Base-by-base conservation (phyloP, 2,888 invertebrate species). In the Drosophila quinaria region DNA sequence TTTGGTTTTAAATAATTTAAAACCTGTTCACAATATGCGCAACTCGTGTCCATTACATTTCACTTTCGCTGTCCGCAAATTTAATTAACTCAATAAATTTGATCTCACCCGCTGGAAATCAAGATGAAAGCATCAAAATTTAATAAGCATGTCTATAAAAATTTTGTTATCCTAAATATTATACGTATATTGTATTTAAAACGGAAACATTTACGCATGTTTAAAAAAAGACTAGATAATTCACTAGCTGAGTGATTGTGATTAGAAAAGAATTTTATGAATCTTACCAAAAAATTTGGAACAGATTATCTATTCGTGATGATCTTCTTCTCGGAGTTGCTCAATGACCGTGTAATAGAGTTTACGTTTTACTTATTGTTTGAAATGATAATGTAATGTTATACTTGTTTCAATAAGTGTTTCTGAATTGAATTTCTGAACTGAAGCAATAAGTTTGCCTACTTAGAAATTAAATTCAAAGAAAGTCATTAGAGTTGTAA, bases 1-100 rank as follows among this genome's bases (percentile, higher is more conserved):
- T 58, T 73, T 76, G 67, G 65, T 80, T 82, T 82, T 80, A 73
- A 82, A 82, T 82, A 74, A 82, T 80, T 82, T 67, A 75, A 78
- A 78, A 65, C 63, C 58, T 86, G 77, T 85, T 86, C 83, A 79
- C 84, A 83, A 64, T 76, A 60, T 41, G 15, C 52, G 29, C 66
- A 68, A 60, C 67, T 58, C 67, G 66, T 68, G 74, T 65, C 75
- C 73, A 76, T 80, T 78, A 78, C 73, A 83, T 77, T 83, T 83
- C 85, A 87, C 74, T 85, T 78, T 80, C 77, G 55, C 50, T 70
- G 46, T 25, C 74, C 79, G 46, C 77, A 75, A 79, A 74, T 87
- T 87, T 81, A 87, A 87, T 87, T 89, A 89, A 85, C 80, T 87
- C 46, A 60, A 74, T 80, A 61, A 58, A 66, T 59, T 52, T 68